Evolutionary conservation across 2,888 invertebrate species (phyloP).

Genomic region (Hipparchia semele): DNA sequence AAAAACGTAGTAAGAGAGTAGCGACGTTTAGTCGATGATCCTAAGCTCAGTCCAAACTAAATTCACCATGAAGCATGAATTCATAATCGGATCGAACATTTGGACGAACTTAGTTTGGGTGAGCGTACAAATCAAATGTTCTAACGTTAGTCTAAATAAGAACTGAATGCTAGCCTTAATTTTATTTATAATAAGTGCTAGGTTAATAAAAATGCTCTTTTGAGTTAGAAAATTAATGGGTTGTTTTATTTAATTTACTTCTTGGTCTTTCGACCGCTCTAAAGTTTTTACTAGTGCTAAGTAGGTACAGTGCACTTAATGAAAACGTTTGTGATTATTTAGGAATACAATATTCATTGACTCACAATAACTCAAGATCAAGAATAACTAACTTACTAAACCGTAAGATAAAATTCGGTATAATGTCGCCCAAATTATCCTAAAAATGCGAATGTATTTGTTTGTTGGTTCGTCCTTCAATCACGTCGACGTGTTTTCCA

Average conservation of each 20-base stretch:
- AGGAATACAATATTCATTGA: too few relatives aligned
- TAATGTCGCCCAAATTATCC: too few relatives aligned
- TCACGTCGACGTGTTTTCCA: too few relatives aligned
- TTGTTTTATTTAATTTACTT: slow-evolving; percentile 63
- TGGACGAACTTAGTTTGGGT: slow-evolving; percentile 42
- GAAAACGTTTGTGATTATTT: too few relatives aligned
- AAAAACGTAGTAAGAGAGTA: slow-evolving; percentile 36
- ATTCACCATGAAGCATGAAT: slow-evolving; percentile 12
- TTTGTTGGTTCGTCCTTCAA: too few relatives aligned
- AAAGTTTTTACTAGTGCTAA: not conserved
- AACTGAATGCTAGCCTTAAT: slow-evolving; percentile 82
- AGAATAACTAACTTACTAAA: too few relatives aligned
- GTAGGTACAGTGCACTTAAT: too few relatives aligned
- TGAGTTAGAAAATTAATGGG: slow-evolving; percentile 76
- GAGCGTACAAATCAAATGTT: slow-evolving; percentile 51
- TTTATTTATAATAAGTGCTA: slow-evolving; percentile 81
- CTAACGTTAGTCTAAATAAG: slow-evolving; percentile 74
- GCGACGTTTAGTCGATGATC: slow-evolving; percentile 29
- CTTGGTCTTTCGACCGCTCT: too few relatives aligned
- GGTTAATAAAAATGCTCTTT: slow-evolving; percentile 80
- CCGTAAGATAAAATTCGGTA: too few relatives aligned
- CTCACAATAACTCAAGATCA: too few relatives aligned
- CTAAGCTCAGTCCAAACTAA: slow-evolving; percentile 25
- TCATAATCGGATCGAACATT: not conserved
- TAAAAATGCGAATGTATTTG: too few relatives aligned